Conservation (phyloP, 2,888 invertebrate species). For the Coleophora flavipennella region DNA sequence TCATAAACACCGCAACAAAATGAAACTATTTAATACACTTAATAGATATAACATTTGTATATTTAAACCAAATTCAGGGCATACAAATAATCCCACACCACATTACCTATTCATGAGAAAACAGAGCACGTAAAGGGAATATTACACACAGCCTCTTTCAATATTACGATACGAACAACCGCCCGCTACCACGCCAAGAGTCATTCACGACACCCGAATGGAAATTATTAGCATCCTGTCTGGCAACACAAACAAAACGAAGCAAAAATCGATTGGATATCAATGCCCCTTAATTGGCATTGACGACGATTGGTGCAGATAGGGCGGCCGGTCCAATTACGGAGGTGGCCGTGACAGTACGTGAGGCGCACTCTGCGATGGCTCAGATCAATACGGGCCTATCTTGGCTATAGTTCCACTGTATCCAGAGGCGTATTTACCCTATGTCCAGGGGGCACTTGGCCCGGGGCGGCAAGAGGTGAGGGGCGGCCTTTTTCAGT, state of each 20-base stretch:
- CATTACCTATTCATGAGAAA: background rate
- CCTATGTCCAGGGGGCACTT: too few relatives aligned
- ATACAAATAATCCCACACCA: background rate
- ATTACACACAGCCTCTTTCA: background rate
- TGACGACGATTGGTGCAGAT: constrained; percentile 17
- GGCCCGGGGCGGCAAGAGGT: too few relatives aligned
- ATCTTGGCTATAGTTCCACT: background rate
- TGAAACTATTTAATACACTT: too few relatives aligned
- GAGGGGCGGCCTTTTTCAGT: too few relatives aligned
- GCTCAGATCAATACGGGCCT: constrained; percentile 19
- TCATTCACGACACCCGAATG: background rate
- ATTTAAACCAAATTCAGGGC: too few relatives aligned
- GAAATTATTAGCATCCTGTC: constrained; percentile 6
- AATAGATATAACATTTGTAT: too few relatives aligned
- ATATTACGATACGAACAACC: background rate
- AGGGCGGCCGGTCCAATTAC: constrained; percentile 33
- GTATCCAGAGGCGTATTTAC: too few relatives aligned
- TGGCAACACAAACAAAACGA: constrained; percentile 4
- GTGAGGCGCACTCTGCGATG: constrained; percentile 20
- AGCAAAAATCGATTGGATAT: constrained; percentile 24
- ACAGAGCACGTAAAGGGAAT: background rate
- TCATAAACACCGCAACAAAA: too few relatives aligned
- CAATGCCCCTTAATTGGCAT: constrained; percentile 31
- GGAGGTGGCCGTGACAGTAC: constrained; percentile 9
- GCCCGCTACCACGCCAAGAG: background rate